A percentile compares a stretch with the other conserved stretches of the same genome.
Evolutionary conservation across 2,888 invertebrate genomes (phyloP).

Genomic region (Tolmerus cingulatus): DNA sequence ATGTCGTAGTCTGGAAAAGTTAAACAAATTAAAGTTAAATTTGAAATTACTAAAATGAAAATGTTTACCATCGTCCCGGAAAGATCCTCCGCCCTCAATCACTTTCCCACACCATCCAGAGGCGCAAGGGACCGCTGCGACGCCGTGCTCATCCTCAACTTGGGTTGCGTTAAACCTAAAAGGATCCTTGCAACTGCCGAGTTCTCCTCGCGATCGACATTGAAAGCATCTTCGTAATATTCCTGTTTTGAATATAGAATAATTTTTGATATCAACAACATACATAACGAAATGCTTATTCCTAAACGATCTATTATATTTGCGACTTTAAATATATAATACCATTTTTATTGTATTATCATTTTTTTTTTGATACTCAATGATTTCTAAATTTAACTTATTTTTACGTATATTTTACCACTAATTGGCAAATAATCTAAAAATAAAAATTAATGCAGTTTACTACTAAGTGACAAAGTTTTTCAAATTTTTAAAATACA

Average conservation of each 20-base stretch:
- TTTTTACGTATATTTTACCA: not conserved
- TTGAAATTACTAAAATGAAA: not conserved
- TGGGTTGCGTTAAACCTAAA: slow-evolving; percentile 82
- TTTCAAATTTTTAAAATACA: not conserved
- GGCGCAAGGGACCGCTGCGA: slow-evolving; percentile 81
- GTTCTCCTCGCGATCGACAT: slow-evolving; percentile 86
- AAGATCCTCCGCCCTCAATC: slow-evolving; percentile 79
- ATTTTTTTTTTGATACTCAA: no score
- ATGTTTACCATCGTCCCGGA: slow-evolving; percentile 77
- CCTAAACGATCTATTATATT: no score
- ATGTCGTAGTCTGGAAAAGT: slow-evolving; percentile 77
- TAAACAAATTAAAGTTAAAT: not conserved
- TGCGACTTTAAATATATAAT: no score
- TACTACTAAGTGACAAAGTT: not conserved
- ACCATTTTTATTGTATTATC: no score
- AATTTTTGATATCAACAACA: no score
- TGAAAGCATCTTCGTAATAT: slow-evolving; percentile 78
- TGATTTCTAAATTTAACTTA: not conserved
- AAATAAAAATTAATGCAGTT: not conserved
- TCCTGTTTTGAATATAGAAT: slow-evolving; percentile 63
- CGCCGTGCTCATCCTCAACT: slow-evolving; percentile 74
- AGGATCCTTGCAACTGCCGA: slow-evolving; percentile 89
- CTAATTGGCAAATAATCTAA: not conserved
- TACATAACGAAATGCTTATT: no score
- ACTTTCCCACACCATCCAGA: slow-evolving; percentile 95